Evolutionary conservation across 37 sponge, comb jelly and placozoan genomes (phyloP).

Genomic region (Aplysina aerophoba): DNA sequence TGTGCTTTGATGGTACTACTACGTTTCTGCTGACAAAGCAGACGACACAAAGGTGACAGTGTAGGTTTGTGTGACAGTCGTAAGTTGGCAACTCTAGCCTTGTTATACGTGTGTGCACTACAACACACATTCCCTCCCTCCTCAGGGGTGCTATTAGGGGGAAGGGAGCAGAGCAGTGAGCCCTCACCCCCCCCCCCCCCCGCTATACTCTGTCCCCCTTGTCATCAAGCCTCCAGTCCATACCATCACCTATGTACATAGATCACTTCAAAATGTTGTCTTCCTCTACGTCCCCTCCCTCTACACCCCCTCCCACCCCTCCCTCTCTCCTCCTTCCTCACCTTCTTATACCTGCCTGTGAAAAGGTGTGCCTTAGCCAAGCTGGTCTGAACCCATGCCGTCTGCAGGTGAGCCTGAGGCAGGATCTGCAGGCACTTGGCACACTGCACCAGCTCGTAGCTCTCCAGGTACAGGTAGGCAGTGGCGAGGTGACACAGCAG

Average conservation of each 20-base stretch:
- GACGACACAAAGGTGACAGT: not conserved
- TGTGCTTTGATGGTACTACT: not conserved
- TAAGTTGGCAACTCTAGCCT: not conserved
- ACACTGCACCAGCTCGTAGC: slow-evolving; percentile 64
- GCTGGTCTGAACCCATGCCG: slow-evolving; percentile 83
- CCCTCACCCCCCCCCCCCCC: too few relatives aligned
- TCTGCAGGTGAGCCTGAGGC: slow-evolving; percentile 68
- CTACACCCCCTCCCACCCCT: too few relatives aligned
- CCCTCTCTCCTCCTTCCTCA: not conserved
- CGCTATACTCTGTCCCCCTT: too few relatives aligned
- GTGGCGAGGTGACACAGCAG: slow-evolving; percentile 63
- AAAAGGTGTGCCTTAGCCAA: slow-evolving; percentile 76
- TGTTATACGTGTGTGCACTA: not conserved
- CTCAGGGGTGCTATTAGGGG: too few relatives aligned
- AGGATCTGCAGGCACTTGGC: slow-evolving; percentile 66
- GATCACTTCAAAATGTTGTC: too few relatives aligned
- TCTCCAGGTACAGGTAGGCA: slow-evolving; percentile 72
- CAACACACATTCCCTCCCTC: not conserved
- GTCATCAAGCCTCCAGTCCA: too few relatives aligned
- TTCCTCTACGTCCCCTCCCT: too few relatives aligned
- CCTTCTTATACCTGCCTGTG: slow-evolving; percentile 79
- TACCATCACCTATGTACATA: too few relatives aligned
- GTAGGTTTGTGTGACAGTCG: not conserved
- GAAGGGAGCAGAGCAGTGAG: too few relatives aligned
- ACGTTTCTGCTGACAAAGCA: not conserved